Conservation (phyloP, 2,113 vertebrate species). For the Capreolus pygargus region DNA sequence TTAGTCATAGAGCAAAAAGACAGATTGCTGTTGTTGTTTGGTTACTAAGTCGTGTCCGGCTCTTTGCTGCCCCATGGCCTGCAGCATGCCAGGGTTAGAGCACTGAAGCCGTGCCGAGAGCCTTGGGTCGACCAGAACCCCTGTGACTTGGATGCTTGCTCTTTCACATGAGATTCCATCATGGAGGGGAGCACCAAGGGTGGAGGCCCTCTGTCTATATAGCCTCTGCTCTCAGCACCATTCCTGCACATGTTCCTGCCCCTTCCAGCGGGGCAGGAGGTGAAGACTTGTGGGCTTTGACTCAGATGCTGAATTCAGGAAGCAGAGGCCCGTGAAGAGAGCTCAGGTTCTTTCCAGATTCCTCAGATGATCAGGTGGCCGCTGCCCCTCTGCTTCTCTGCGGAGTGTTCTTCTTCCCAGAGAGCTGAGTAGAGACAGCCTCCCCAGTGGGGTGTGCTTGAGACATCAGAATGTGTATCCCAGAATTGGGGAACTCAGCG, state of each 20-base stretch:
- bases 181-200: background rate
- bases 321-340: background rate
- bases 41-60: accelerated
- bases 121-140: background rate
- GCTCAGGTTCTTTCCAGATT: background rate
- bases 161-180: background rate
- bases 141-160: background rate
- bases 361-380: background rate
- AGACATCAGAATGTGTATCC: too few relatives aligned
- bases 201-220: accelerated
- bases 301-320: background rate
- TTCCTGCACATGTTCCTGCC: background rate
- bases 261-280: background rate
- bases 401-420: background rate
- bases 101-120: background rate
- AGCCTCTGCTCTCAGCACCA: background rate
- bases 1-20: background rate
- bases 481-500: background rate
- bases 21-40: background rate
- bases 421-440: background rate
- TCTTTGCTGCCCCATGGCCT: background rate
- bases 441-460: background rate
- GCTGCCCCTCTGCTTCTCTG: background rate
- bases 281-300: background rate
- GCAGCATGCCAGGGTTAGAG: background rate